A percentile compares a stretch with the other conserved stretches of the same genome.
phyloP scores from a whole-genome alignment of 2,797 vertebrate genomes.

The Karalla daura region DNA sequence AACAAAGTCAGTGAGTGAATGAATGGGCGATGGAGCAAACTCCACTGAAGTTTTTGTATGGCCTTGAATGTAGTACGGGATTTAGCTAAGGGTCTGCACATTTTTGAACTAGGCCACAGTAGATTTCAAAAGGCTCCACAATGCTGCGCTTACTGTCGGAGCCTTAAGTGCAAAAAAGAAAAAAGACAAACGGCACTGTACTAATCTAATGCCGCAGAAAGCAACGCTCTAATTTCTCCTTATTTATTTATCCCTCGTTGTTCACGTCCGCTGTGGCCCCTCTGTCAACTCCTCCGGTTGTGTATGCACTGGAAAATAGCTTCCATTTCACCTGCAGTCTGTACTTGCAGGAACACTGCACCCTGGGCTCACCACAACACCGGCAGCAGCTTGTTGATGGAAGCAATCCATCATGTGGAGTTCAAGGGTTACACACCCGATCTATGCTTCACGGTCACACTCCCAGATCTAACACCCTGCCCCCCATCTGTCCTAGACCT shows the following conservation, averaged over 20 bases:
- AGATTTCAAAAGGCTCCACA: conserved; percentile 54
- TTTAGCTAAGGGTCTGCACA: conserved; percentile 54
- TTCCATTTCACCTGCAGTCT: conserved; percentile 41
- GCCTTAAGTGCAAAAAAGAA: conserved; percentile 17
- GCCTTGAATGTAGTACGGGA: conserved; percentile 49
- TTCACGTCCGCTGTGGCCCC: conserved; percentile 12
- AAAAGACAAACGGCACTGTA: conserved; percentile 5
- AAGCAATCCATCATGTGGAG: conserved; percentile 74
- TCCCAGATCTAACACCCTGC: conserved; percentile 59
- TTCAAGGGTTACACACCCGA: conserved; percentile 74
- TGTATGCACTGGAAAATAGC: conserved; percentile 32
- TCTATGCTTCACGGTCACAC: conserved; percentile 70
- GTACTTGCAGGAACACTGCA: conserved; percentile 57
- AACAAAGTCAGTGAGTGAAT: conserved; percentile 62
- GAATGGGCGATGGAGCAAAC: conserved; percentile 74
- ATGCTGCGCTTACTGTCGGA: conserved; percentile 18
- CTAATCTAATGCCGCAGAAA: conserved; percentile 31
- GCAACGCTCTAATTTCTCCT: conserved; percentile 38
- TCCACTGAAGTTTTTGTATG: conserved; percentile 63
- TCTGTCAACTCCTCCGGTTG: conserved; percentile 12
- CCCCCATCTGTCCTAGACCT: conserved; percentile 64
- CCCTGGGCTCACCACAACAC: conserved; percentile 44
- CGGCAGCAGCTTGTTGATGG: conserved; percentile 56
- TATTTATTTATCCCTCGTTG: conserved; percentile 34
- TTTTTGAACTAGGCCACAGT: conserved; percentile 64